A percentile compares a stretch with the other conserved stretches of the same genome.
Conservation (phyloP, 2,113 vertebrate genomes). For the Aix galericulata region DNA sequence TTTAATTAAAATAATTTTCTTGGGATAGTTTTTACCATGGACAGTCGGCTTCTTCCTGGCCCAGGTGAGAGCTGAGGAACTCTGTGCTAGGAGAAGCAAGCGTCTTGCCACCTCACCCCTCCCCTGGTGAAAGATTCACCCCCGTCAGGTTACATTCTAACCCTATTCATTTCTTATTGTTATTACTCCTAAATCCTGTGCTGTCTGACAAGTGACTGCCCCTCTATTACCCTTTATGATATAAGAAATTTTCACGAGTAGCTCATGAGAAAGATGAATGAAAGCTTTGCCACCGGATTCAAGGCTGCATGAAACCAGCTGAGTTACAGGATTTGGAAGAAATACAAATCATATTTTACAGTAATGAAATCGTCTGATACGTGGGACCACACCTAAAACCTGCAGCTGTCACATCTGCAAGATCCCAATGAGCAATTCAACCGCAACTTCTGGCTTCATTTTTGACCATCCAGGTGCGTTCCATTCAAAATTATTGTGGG, state of each 20-base stretch:
- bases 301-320: not conserved
- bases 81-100: not conserved
- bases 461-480: not conserved
- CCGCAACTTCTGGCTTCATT: not conserved
- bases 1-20: not conserved
- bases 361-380: not conserved
- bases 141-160: not conserved
- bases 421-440: not conserved
- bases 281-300: not conserved
- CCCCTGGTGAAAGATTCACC: not conserved
- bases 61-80: not conserved
- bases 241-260: not conserved
- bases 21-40: not conserved
- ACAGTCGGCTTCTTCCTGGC: not conserved
- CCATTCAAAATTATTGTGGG: not conserved
- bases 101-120: not conserved
- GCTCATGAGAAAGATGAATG: not conserved
- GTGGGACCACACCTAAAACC: not conserved
- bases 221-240: not conserved
- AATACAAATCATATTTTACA: not conserved
- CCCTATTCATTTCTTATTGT: not conserved
- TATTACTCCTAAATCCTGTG: accelerated
- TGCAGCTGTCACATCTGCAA: not conserved
- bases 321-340: not conserved
- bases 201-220: not conserved